Base-by-base conservation (phyloP, 2,113 vertebrate genomes). In the Elgaria multicarinata region DNA sequence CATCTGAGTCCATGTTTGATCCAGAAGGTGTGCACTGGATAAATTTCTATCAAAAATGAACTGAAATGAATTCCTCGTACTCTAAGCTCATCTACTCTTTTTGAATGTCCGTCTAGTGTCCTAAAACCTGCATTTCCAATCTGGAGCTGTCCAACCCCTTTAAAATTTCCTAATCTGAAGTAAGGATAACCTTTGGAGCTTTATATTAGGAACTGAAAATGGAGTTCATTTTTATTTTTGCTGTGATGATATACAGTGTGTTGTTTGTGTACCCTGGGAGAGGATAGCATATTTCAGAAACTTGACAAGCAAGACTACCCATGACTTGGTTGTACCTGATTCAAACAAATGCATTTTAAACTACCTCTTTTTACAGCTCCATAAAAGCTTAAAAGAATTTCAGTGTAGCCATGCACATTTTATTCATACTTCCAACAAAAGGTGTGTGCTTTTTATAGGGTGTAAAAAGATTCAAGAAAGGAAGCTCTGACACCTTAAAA, bases 251-350 rank as follows among this genome's bases (percentile, higher is more conserved):
- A 26, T 55, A 31, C 18, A 18, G 36, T 67, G 44, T 28, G 64
- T 39, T 74, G 18, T 74, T 31, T 66, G 53, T 33, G 42, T 83
- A 66, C 87, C 44, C 44, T 81, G 4, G 62, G 71, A 74, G 26
- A 80, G n/a, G 53, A 66, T 12, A 83, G 42, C 28, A 44, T 39
- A 76, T 81, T 86, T 83, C 71, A 85, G 64, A 79, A 76, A 72
- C 0, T 0, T 36, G 18, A 64, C 85, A 75, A 0, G n/a, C 10
- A 74, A 0, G 31, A 87, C 1, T 77, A 75, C 0, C 2, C 14
- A 42, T 18, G 26, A 0, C 82, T 87, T 83, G 1, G 26, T 74
- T 89, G 55, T 4, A 24, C 66, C 12, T 53, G 0, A 0, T 87
- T 90, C 66, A 88, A 53, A 88, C 0, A 55, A 9, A 0, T 46